These are phyloP conservation scores for Neodontobutis hainanensis DNA, from an alignment of 2,113 vertebrate genomes.

Conservation along the genomic window DNA sequence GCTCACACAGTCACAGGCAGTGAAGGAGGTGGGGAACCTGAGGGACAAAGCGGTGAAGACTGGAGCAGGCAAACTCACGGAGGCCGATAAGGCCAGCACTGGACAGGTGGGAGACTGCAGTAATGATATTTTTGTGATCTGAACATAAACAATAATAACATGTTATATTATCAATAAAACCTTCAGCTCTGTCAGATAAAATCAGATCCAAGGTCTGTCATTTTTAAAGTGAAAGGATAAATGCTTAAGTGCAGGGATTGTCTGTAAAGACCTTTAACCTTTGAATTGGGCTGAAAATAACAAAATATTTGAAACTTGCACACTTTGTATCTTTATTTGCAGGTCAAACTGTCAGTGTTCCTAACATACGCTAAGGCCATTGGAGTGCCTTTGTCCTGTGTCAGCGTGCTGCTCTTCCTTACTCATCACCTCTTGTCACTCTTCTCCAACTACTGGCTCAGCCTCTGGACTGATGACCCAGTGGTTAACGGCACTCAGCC, in stretches of 20 bases:
- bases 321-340: slow-evolving; percentile 6
- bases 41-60: slow-evolving; percentile 60
- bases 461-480: slow-evolving; percentile 94
- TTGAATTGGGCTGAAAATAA: too few species aligned
- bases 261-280: too few species aligned
- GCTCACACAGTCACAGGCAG: slow-evolving; percentile 17
- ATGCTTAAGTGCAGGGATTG: too few species aligned
- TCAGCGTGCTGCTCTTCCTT: slow-evolving; percentile 88
- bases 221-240: too few species aligned
- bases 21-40: slow-evolving; percentile 1
- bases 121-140: too few species aligned
- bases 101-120: slow-evolving; percentile 80
- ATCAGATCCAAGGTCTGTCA: background rate
- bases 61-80: slow-evolving; percentile 84
- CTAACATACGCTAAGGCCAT: slow-evolving; percentile 94
- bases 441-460: slow-evolving; percentile 95
- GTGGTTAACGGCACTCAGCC: slow-evolving; percentile 91
- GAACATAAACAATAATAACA: too few species aligned
- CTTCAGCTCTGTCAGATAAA: too few species aligned
- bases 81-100: slow-evolving; percentile 91
- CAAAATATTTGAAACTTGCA: too few species aligned
- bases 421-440: slow-evolving; percentile 85
- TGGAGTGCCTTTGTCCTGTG: slow-evolving; percentile 82
- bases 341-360: slow-evolving; percentile 93
- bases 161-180: too few species aligned